phyloP scores from a whole-genome alignment of 1,140 invertebrate genomes.

The Drosophila subobscura region DNA sequence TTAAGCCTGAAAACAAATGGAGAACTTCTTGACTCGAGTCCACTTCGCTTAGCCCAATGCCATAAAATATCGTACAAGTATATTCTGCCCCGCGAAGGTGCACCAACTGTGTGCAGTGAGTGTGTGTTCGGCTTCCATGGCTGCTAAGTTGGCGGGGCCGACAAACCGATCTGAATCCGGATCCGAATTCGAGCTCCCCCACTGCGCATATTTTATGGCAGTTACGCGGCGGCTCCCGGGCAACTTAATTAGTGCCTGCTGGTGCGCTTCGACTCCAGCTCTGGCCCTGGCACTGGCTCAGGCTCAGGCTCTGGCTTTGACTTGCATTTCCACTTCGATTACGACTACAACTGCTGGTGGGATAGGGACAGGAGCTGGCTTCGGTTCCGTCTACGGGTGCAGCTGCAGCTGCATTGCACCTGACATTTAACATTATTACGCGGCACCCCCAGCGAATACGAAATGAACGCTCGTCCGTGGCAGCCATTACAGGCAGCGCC shows the following conservation, averaged over 20 bases:
- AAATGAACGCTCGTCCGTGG: constrained; percentile 20
- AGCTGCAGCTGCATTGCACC: constrained; percentile 70
- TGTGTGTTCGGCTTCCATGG: constrained; percentile 7
- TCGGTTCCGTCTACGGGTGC: background rate
- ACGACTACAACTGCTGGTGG: constrained; percentile 20
- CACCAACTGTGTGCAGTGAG: constrained; percentile 24
- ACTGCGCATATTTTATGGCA: constrained; percentile 63
- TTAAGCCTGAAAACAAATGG: constrained; percentile 69
- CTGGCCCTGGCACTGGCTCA: background rate
- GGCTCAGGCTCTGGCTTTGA: constrained; percentile 5
- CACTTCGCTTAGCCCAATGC: constrained; percentile 55
- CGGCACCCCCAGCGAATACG: constrained; percentile 47
- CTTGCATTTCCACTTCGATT: constrained; percentile 34
- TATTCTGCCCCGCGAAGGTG: constrained; percentile 22
- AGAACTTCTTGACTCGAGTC: constrained; percentile 69
- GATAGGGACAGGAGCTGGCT: background rate
- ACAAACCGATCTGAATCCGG: constrained; percentile 50
- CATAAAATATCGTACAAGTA: constrained; percentile 60
- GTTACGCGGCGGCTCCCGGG: constrained; percentile 54
- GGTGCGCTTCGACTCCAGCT: constrained; percentile 32
- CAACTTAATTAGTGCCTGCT: constrained; percentile 60
- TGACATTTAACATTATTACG: constrained; percentile 80
- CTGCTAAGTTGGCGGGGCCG: constrained; percentile 10
- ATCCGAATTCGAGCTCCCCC: constrained; percentile 54
- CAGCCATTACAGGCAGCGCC: constrained; percentile 54